phyloP scores from a whole-genome alignment of 2,797 vertebrate species.

The Lepus oiostolus region DNA sequence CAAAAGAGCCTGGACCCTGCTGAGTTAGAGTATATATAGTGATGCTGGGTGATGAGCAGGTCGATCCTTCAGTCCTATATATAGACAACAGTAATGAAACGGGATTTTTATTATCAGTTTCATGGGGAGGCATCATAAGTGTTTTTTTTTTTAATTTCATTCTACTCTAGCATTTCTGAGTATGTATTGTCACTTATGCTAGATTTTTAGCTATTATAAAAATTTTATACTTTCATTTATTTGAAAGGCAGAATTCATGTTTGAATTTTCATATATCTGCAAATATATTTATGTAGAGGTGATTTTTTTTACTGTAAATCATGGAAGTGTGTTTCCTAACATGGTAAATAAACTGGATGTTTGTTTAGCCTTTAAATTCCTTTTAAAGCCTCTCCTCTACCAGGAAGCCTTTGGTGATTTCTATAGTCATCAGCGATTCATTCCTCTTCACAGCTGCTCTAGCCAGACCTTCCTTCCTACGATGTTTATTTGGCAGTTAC shows the following conservation, averaged over 20 bases:
- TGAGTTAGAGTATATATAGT: neutral
- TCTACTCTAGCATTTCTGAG: neutral
- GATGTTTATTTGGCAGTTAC: neutral
- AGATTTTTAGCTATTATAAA: neutral
- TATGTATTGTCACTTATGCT: neutral
- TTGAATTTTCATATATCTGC: too few species aligned
- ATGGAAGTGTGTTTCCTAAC: too few species aligned
- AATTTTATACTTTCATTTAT: too few species aligned
- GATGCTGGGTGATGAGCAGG: neutral
- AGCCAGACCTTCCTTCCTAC: neutral
- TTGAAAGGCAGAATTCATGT: too few species aligned
- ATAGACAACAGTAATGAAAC: neutral
- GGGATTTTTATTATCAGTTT: conserved; percentile 17
- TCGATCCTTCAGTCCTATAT: neutral
- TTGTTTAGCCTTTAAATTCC: neutral
- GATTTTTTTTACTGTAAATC: too few species aligned
- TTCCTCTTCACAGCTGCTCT: neutral
- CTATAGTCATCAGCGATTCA: neutral
- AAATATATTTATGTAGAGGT: too few species aligned
- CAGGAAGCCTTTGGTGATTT: neutral
- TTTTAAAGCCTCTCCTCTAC: neutral
- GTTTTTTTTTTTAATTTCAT: neutral
- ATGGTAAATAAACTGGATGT: neutral
- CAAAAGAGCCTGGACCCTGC: neutral
- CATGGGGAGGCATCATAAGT: neutral